A percentile compares a stretch with the other conserved stretches of the same genome.
These are phyloP conservation scores for Tipula lateralis DNA, from an alignment of 2,888 invertebrate species.

Conservation along the genomic window DNA sequence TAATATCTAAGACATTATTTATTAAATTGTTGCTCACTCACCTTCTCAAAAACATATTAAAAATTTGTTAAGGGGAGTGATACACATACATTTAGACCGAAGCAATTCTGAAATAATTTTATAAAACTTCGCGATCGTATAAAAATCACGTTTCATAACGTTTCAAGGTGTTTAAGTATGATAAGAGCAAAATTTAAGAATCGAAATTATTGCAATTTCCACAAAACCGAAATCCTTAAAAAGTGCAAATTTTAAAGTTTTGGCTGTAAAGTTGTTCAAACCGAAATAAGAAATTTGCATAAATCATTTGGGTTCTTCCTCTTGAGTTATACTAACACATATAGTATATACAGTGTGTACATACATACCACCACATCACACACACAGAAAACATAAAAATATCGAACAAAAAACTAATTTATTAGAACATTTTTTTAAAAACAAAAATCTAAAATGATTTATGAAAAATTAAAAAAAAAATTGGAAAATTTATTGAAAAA, in stretches of 20 bases:
- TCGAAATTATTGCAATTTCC: neutral
- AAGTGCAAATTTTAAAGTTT: neutral
- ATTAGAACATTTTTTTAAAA: neutral
- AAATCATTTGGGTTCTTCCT: neutral
- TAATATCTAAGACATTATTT: neutral
- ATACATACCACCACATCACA: neutral
- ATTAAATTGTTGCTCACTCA: neutral
- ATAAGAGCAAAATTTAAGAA: neutral
- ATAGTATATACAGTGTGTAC: neutral
- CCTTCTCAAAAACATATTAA: neutral
- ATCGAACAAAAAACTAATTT: constrained; percentile 19
- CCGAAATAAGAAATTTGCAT: neutral
- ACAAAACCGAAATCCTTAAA: neutral
- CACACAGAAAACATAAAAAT: neutral
- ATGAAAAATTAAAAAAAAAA: constrained; percentile 15
- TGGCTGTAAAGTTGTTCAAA: neutral
- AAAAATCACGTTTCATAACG: neutral
- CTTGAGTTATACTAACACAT: neutral
- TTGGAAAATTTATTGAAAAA: neutral
- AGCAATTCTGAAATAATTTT: neutral
- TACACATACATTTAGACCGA: neutral
- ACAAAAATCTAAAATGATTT: constrained; percentile 11
- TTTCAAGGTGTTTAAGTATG: neutral
- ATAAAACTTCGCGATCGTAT: neutral
- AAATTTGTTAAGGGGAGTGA: neutral